phyloP scores from a whole-genome alignment of 2,797 vertebrate species.

The Syncerus caffer region DNA sequence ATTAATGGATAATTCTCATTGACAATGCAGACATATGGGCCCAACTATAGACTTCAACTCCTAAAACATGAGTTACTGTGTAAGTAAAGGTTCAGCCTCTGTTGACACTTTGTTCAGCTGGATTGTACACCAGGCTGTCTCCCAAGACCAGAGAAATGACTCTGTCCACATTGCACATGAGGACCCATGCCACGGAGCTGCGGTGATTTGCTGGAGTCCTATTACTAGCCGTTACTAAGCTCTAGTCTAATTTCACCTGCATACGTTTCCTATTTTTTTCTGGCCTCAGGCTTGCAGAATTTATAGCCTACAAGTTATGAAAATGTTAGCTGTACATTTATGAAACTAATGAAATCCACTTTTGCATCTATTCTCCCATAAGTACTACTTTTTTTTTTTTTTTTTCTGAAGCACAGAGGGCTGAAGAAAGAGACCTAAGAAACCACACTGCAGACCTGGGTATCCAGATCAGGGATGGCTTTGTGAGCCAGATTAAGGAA shows the following conservation, averaged over 20 bases:
- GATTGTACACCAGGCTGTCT: neutral
- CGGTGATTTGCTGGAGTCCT: too few relatives aligned
- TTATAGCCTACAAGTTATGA: neutral
- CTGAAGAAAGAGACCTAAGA: neutral
- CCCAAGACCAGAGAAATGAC: neutral
- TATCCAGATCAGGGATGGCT: neutral
- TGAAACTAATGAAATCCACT: neutral
- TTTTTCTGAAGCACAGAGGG: too few relatives aligned
- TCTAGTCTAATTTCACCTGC: neutral
- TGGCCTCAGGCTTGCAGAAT: neutral
- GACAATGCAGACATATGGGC: neutral
- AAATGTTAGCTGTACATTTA: neutral
- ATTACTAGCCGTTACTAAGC: neutral
- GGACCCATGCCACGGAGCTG: rapidly evolving
- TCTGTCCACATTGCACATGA: rapidly evolving
- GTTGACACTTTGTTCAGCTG: neutral
- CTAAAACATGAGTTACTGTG: neutral
- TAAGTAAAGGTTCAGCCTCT: neutral
- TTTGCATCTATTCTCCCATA: neutral
- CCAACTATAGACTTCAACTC: neutral
- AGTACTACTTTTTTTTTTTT: neutral
- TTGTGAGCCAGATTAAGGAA: neutral
- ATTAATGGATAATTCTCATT: neutral
- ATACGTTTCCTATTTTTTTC: neutral
- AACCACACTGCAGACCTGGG: rapidly evolving